phyloP scores from a whole-genome alignment of 2,888 invertebrate genomes.

The Epirrhoe alternata region DNA sequence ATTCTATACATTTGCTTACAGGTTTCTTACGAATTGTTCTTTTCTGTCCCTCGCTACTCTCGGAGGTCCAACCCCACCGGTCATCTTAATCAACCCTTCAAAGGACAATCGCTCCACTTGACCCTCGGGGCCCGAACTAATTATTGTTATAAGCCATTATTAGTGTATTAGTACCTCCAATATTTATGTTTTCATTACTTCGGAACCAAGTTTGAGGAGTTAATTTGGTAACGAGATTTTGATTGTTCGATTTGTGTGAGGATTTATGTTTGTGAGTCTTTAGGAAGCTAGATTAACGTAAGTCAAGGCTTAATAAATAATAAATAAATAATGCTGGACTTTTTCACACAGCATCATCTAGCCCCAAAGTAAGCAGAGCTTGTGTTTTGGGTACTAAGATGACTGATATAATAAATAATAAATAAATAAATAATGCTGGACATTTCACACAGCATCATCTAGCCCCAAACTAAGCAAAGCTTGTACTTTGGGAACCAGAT shows the following conservation, averaged over 20 bases:
- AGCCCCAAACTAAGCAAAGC: too few relatives aligned
- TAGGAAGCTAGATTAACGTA: too few relatives aligned
- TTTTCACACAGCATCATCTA: too few relatives aligned
- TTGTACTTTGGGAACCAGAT: too few relatives aligned
- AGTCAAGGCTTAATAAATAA: too few relatives aligned
- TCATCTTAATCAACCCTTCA: conserved; percentile 83
- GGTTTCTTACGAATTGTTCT: conserved; percentile 12
- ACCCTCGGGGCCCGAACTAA: conserved; percentile 74
- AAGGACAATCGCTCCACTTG: conserved; percentile 80
- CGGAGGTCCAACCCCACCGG: conserved; percentile 59
- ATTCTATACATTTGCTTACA: too few relatives aligned
- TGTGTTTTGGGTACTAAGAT: too few relatives aligned
- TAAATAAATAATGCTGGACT: too few relatives aligned
- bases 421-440: too few relatives aligned
- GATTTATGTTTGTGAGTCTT: not conserved
- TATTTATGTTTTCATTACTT: conserved; percentile 66
- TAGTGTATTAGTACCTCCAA: conserved; percentile 67
- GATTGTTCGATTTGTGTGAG: conserved; percentile 30
- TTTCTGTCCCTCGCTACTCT: conserved; percentile 37
- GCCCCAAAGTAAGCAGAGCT: too few relatives aligned
- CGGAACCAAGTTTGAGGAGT: conserved; percentile 30
- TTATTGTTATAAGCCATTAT: conserved; percentile 80
- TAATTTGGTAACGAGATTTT: conserved; percentile 37
- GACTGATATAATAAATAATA: too few relatives aligned
- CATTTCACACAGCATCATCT: too few relatives aligned